These are phyloP conservation scores for Synanthedon myopaeformis DNA, from an alignment of 2,888 invertebrate genomes.

Conservation along the genomic window DNA sequence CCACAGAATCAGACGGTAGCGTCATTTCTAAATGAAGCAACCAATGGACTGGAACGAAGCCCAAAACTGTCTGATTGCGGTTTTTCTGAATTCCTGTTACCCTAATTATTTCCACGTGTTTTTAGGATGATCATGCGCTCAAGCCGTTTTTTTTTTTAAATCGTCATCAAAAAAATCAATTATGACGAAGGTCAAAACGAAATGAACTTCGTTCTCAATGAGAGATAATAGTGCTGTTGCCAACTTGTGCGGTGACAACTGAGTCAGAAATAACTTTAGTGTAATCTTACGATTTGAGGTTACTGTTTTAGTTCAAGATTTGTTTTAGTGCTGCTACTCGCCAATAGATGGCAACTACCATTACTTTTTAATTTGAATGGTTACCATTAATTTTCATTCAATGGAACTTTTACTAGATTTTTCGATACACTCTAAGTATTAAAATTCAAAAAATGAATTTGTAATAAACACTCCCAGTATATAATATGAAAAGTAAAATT, in stretches of 20 bases:
- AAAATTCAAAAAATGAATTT: too few species aligned
- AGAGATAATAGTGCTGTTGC: slow-evolving; percentile 41
- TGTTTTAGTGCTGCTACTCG: slow-evolving; percentile 33
- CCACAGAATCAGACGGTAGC: background rate
- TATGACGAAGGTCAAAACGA: slow-evolving; percentile 11
- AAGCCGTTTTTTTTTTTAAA: too few species aligned
- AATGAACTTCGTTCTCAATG: slow-evolving; percentile 52
- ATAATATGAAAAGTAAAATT: too few species aligned
- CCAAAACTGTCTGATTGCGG: slow-evolving; percentile 5
- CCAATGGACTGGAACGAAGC: slow-evolving; percentile 17
- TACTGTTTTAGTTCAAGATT: slow-evolving; percentile 12
- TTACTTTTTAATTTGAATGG: too few species aligned
- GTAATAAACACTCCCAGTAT: too few species aligned
- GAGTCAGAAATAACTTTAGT: slow-evolving; percentile 43
- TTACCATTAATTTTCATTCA: too few species aligned
- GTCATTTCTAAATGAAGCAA: slow-evolving; percentile 10
- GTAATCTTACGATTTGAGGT: slow-evolving; percentile 18
- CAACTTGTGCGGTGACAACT: slow-evolving; percentile 48
- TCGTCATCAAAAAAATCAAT: too few species aligned
- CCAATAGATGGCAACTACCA: slow-evolving; percentile 39
- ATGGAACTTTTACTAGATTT: too few species aligned
- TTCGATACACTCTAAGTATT: too few species aligned
- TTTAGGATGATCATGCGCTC: too few species aligned
- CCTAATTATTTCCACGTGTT: too few species aligned
- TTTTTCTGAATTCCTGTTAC: background rate